Percentiles rank a stretch among this genome's conserved stretches.
Evolutionary conservation across 92 coral and sea anemone species (phyloP).

Genomic region (Heliopora coerulea): DNA sequence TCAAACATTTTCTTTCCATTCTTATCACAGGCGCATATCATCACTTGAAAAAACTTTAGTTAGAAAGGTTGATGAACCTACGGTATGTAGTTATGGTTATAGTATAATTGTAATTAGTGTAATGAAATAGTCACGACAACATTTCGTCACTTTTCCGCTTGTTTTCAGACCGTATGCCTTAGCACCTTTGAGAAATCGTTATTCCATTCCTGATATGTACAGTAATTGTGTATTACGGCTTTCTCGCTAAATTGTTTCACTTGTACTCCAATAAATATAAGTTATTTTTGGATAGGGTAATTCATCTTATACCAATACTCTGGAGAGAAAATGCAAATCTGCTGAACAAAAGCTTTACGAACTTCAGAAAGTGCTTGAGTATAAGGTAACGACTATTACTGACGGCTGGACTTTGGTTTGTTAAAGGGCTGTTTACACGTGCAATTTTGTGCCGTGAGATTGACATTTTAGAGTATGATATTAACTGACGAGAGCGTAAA

Average conservation of each 20-base stretch:
- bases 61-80: conserved; percentile 30
- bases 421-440: no score
- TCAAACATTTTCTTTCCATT: not conserved
- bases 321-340: conserved; percentile 46
- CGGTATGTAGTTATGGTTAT: not conserved
- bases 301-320: conserved; percentile 41
- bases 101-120: no score
- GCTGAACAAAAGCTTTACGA: conserved; percentile 63
- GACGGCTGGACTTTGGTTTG: not conserved
- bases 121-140: no score
- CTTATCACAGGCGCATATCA: conserved; percentile 61
- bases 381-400: conserved; percentile 56
- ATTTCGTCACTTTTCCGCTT: no score
- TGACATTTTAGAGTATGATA: no score
- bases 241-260: no score
- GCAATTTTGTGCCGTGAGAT: no score
- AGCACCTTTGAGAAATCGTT: no score
- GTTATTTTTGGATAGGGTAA: conserved; percentile 17
- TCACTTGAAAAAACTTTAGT: conserved; percentile 66
- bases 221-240: no score
- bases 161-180: no score
- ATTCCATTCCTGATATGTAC: no score
- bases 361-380: conserved; percentile 68
- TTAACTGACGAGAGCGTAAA: no score
- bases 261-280: not conserved